Evolutionary conservation across 2,888 invertebrate genomes (phyloP).

Genomic region (Aproaerema taeniolella): DNA sequence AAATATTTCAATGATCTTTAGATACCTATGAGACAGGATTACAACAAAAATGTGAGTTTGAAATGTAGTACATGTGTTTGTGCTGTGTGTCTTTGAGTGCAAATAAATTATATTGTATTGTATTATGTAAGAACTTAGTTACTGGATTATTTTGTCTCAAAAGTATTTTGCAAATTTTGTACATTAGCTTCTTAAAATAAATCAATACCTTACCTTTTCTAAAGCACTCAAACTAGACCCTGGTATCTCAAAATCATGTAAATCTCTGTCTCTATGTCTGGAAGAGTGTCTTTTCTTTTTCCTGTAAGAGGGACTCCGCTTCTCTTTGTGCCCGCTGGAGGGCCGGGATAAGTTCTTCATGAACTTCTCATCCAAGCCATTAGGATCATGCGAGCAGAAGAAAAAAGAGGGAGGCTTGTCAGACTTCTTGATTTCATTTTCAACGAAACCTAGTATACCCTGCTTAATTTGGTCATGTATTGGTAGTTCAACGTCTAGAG

Average conservation of each 20-base stretch:
- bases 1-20: too few species aligned
- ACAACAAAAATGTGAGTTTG: too few species aligned
- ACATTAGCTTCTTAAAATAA: too few species aligned
- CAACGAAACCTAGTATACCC: constrained; percentile 70
- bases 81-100: too few species aligned
- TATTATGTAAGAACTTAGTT: too few species aligned
- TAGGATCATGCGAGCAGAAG: constrained; percentile 71
- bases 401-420: constrained; percentile 70
- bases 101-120: too few species aligned
- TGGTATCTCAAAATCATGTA: constrained; percentile 70
- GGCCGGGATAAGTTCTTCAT: constrained; percentile 63
- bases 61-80: too few species aligned
- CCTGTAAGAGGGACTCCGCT: constrained; percentile 65
- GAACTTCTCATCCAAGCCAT: constrained; percentile 63
- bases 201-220: constrained; percentile 68
- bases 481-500: constrained; percentile 75
- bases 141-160: too few species aligned
- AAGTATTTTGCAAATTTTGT: too few species aligned
- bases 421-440: constrained; percentile 70
- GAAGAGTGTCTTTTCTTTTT: constrained; percentile 70
- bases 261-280: constrained; percentile 59
- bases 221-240: constrained; percentile 72
- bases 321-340: constrained; percentile 69
- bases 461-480: constrained; percentile 77
- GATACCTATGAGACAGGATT: too few species aligned